Evolutionary conservation across 1,140 invertebrate genomes (phyloP), one percentile per base, ranked within the genome.

Genomic region (Holcopasites calliopsidis): DNA sequence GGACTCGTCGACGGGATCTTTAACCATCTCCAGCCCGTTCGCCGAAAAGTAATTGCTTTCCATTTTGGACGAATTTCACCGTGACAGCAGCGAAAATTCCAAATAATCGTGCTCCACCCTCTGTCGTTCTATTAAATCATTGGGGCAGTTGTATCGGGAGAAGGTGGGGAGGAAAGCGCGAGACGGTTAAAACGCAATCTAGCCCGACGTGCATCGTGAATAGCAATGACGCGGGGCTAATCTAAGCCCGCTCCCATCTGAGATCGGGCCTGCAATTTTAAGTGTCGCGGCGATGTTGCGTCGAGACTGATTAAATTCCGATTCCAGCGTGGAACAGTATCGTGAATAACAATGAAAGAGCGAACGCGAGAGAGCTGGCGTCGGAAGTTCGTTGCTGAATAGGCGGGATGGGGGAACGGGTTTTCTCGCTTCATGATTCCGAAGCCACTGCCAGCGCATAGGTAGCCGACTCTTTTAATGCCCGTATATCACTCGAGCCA

Each of bases 321-420:
- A 86, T 88, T 86, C 79, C 70, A 62, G 61, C 50, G 21, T 44
- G 31, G 80, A 23, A 60, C 73, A 47, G 33, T 75, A 77, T 52
- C 68, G 76, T 82, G 87, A 88, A 88, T 88, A 86, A 86, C 84
- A 86, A 88, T 88, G 86, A 88, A 83, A 82, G 54, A 49, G 55
- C 38, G 64, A 40, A 60, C 47, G 31, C 60, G 44, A 61, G 38
- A 42, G 16, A 13, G 33, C 40, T 16, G 42, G 42, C n/a, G n/a
- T n/a, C n/a, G n/a, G n/a, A n/a, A n/a, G n/a, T n/a, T n/a, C n/a
- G n/a, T n/a, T n/a, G n/a, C n/a, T n/a, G n/a, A n/a, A n/a, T n/a
- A n/a, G n/a, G n/a, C n/a, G n/a, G n/a, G n/a, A n/a, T n/a, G n/a
- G n/a, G n/a, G n/a, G n/a, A n/a, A n/a, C n/a, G n/a, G n/a, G n/a